Evolutionary conservation across 2,888 invertebrate genomes (phyloP).

Genomic region (Apamea crenata): DNA sequence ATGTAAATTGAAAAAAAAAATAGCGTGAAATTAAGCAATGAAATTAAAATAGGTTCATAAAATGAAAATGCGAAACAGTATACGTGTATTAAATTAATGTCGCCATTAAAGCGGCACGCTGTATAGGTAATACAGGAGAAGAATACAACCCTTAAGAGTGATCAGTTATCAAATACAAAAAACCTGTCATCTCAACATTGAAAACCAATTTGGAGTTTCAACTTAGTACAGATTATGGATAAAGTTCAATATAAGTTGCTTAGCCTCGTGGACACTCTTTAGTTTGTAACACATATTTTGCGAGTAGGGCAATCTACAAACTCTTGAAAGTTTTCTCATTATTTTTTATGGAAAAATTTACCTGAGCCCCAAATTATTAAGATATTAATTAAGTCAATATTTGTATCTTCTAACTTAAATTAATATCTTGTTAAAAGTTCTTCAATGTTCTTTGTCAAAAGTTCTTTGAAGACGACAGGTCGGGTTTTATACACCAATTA

Average conservation of each 20-base stretch:
- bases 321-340: constrained; percentile 62
- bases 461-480: not conserved
- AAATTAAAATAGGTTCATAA: no score
- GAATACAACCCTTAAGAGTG: constrained; percentile 6
- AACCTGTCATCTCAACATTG: constrained; percentile 27
- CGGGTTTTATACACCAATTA: not conserved
- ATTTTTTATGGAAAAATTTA: constrained; percentile 52
- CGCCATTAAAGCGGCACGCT: not conserved
- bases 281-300: constrained; percentile 47
- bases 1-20: no score
- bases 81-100: no score
- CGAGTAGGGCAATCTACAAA: constrained; percentile 30
- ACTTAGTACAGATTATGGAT: constrained; percentile 28
- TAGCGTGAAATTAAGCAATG: no score
- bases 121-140: no score
- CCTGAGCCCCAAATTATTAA: constrained; percentile 22
- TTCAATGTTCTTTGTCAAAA: constrained; percentile 1
- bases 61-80: no score
- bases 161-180: constrained; percentile 21
- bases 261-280: constrained; percentile 29
- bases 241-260: constrained; percentile 51
- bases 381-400: constrained; percentile 26
- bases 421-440: constrained; percentile 1
- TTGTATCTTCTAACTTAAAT: constrained; percentile 5
- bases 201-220: constrained; percentile 43